Evolutionary conservation across 2,888 invertebrate genomes (phyloP), one percentile per base, ranked within the genome.

Genomic region (Leptopilina myrica): DNA sequence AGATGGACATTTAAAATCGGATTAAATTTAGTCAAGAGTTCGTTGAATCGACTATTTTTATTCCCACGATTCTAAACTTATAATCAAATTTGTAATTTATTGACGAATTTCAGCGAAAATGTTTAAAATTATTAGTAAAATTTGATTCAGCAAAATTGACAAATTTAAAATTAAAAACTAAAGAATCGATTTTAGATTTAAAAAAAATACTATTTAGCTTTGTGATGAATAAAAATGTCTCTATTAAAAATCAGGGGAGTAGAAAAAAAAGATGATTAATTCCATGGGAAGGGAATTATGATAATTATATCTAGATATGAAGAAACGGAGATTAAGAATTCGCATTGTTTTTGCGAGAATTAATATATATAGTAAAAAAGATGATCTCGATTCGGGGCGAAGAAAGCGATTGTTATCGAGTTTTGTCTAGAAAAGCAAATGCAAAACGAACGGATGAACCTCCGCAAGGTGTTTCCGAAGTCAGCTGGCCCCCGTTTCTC

Each of bases 401-500:
- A 14, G n/a, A 73, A n/a, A 12, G 5, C 4, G 56, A 73, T 73
- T 49, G n/a, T 73, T 56, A 56, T 73, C 76, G 15, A 53, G 46
- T 67, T 64, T 62, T 15, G 76, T 66, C 77, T 75, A 76, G 43
- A 82, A 77, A 78, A 66, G 78, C 78, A 82, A 80, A 76, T 76
- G 80, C 66, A 79, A 82, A 81, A 77, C 78, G 73, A 73, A 73
- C 80, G 75, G 67, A 85, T 84, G 86, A 84, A 82, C 80, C 80
- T 82, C 82, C 83, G 86, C 88, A 89, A 88, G 89, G 88, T 88
- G 89, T 82, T 82, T 86, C 85, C 76, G 66, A 80, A 82, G 88
- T 87, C 89, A 89, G 89, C 86, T 89, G 89, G 86, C 84, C 80
- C 81, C 84, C 86, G 82, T 78, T 80, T 81, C 84, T 77, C 75